Evolutionary conservation across 64 coral and sea anemone genomes (phyloP), one percentile per base, ranked within the genome.

Genomic region (Orbicella faveolata): DNA sequence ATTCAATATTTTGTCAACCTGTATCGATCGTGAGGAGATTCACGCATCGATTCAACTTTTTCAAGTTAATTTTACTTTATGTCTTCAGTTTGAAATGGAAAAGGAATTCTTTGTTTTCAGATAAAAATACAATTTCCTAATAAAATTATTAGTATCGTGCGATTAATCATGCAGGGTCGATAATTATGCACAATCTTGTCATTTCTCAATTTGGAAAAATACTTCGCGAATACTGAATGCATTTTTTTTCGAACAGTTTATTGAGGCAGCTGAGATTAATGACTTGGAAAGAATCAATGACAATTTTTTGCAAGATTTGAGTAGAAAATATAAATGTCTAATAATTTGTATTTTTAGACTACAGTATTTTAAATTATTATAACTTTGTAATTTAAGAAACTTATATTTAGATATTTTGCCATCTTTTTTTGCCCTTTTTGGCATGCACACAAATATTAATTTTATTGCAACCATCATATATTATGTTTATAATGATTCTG

Each of bases 41-140:
- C 9, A 70, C 21, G 10, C 21, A 70, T 26, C 0, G 21, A 12
- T 20, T 9, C 21, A 12, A 26, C 21, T 8, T 25, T 70, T 33
- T 70, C 21, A 70, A 70, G 30, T 25, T 70, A 25, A 70, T 70
- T 23, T 70, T n/a, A 70, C 67, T 23, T 70, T 23, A 33, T 70
- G 21, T 70, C 20, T 48, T 39, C 20, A 20, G 20, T 21, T 78
- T 23, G 19, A 78, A 23, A 21, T 78, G 53, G 36, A 6, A 9
- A 51, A 20, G 20, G 15, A 78, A 48, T 52, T 21, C 44, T 78
- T 78, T 78, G 16, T 78, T 20, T 9, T 10, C 2, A 78, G 5
- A 23, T 48, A 52, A 77, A 77, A 78, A 20, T 78, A 17, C 75
- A 52, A 23, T 78, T 78, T 78, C 75, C 75, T 78, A n/a, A 78